These are phyloP conservation scores for Chesias legatella DNA, from an alignment of 2,888 invertebrate species.

Conservation along the genomic window DNA sequence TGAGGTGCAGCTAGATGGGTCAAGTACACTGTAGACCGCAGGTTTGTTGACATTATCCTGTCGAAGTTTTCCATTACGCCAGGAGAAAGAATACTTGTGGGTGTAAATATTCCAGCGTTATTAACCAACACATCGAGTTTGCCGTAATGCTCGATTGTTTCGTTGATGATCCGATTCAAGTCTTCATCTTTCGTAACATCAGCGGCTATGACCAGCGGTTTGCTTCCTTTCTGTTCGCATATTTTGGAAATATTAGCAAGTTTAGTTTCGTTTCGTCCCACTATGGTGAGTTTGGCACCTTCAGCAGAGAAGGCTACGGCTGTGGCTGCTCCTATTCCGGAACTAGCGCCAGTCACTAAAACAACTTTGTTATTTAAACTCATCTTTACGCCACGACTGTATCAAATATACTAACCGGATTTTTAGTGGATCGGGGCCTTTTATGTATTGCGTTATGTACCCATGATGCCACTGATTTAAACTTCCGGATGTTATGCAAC, in stretches of 20 bases:
- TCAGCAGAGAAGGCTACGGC: conserved; percentile 79
- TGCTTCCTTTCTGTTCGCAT: conserved; percentile 16
- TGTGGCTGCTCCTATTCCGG: conserved; percentile 83
- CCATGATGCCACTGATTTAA: background rate
- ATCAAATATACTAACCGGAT: conserved; percentile 1
- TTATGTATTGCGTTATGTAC: background rate
- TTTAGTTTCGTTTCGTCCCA: conserved; percentile 82
- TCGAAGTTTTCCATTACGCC: conserved; percentile 18
- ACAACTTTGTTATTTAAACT: conserved; percentile 52
- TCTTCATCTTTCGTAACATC: conserved; percentile 25
- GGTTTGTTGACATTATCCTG: conserved; percentile 22
- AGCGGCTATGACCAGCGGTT: conserved; percentile 22
- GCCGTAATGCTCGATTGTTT: conserved; percentile 22
- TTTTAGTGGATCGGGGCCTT: background rate
- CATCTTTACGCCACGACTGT: conserved; percentile 6
- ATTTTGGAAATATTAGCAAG: conserved; percentile 73
- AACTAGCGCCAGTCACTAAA: conserved; percentile 80
- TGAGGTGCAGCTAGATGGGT: conserved; percentile 23
- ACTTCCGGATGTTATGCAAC: conserved; percentile 1
- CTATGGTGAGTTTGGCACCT: conserved; percentile 79
- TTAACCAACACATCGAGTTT: conserved; percentile 25
- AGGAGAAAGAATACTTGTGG: conserved; percentile 10
- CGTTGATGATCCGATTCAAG: conserved; percentile 17
- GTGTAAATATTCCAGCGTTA: conserved; percentile 23
- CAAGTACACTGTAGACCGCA: conserved; percentile 16